Evolutionary conservation across 1,140 invertebrate species (phyloP), one percentile per base, ranked within the genome.

Genomic region (Drosophila saltans): DNA sequence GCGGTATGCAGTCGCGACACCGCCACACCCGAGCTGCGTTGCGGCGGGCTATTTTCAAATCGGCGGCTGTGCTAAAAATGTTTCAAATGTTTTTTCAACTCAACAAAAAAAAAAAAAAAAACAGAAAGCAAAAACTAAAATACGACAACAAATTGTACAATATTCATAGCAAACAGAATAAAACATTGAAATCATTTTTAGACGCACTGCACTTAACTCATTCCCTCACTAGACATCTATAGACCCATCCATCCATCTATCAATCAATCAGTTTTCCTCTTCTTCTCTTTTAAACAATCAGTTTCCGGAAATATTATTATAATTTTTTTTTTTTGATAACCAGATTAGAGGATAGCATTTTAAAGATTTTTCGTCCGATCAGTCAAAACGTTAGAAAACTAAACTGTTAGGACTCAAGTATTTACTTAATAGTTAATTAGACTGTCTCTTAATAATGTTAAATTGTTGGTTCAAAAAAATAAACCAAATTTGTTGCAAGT

Each of bases 1-100:
- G 84, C 81, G 84, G 84, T 89, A 89, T 89, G 84, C 78, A 89
- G 81, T 67, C 77, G 59, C 82, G 71, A 81, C 79, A 77, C 79
- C 66, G 72, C 68, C 68, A 66, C 72, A 69, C 64, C 48, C 64
- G 64, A 64, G 75, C 68, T 36, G 30, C 58, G 41, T n/a, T 41
- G 63, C 48, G 24, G 36, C 67, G 43, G 71, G 68, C 81, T 90
- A 89, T 89, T 89, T 89, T 88, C 72, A 83, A 86, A 78, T 64
- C 73, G 73, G 69, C 68, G 76, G 80, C 78, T 89, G 83, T 83
- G 83, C 83, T 88, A 88, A 86, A 89, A 88, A 88, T 89, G 83
- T 88, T 88, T 88, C 84, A 89, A 88, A 86, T 86, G 83, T 78
- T 86, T 88, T 82, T 64, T 26, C 68, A 68, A 75, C 69, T 59